Evolutionary conservation across 2,888 invertebrate genomes (phyloP), one percentile per base, ranked within the genome.

Genomic region (Metacarcinus magister): DNA sequence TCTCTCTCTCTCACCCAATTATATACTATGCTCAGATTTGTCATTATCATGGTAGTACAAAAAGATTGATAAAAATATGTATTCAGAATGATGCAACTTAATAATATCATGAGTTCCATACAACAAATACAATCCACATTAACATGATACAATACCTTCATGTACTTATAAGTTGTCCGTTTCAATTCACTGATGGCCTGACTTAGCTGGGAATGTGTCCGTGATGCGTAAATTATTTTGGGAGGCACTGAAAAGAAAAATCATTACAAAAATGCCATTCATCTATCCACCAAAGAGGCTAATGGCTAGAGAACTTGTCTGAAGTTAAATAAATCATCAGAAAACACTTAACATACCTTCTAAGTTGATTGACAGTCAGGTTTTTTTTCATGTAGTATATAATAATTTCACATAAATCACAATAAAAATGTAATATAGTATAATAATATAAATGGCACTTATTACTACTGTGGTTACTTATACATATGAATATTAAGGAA

Each of bases 111-210:
- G 23, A 23, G 60, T 19, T 48, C 7, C 48, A 48, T 48, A 23
- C 39, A 39, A 39, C 39, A 67, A 2, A n/a, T 67, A 54, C 8
- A 54, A n/a, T 48, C 4, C 23, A 60, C 60, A 60, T 23, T 23
- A 54, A 16, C 10, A 60, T 23, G 23, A 67, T 54, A 92, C 23
- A 44, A n/a, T 60, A 96, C 97, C 97, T 98, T 98, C 95, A 99
- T 98, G 97, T 98, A 98, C 97, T 98, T 98, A 97, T 99, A 99
- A 48, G 98, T 98, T 0, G 99, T 99, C 97, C 98, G 98, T 97
- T 99, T 99, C 94, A 99, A 98, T 98, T 99, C 99, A 97, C 99
- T 98, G 98, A 99, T 98, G 0, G 99, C 99, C 98, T 99, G 99
- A 0, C 98, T 98, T 19, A 99, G 97, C 97, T 99, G 99, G 0